Base-by-base conservation (phyloP, 2,888 invertebrate genomes). In the Dolichopus griseipennis region DNA sequence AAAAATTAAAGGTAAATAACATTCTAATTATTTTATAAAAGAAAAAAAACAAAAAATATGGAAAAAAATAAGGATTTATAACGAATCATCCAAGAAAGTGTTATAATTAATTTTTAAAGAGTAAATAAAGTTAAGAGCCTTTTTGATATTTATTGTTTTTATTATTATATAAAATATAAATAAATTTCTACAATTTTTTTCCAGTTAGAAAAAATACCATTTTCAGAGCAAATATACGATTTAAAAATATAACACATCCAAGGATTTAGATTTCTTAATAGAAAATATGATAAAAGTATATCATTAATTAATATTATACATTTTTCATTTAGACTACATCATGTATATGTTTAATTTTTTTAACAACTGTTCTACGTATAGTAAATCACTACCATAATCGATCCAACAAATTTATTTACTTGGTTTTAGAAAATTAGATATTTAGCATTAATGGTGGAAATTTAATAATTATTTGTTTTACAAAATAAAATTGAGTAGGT, bases 91-190 rank as follows among this genome's bases (percentile, higher is more conserved):
- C 9, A 52, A 52, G 52, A 52, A 41, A 52, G 52, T 52, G 52
- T 52, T 52, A 52, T 52, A 52, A 52, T 52, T 52, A 52, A 52
- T 52, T 52, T 52, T 52, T 52, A 52, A 52, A 52, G 52, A 52
- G 52, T 18, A 52, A 52, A 52, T 52, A 52, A 52, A 52, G 52
- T 52, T 52, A 52, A 52, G 52, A 52, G 52, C 52, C 52, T 52
- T 52, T 52, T 52, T 52, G 52, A 52, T 52, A 52, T 52, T 52
- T 52, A n/a, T 18, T 52, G 52, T 52, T 52, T 52, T 52, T 4
- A 8, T 37, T 37, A 37, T 37, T 37, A 7, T 7, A 37, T 7
- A 10, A 10, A 37, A 27, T 4, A 27, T 5, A 27, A 5, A 27
- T 27, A 37, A 37, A 1, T 8, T 37, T 37, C 2, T 10, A 37